Percentiles rank a stretch among this genome's conserved stretches.
Evolutionary conservation across 2,888 invertebrate genomes (phyloP).

Genomic region (Machimus rusticus): DNA sequence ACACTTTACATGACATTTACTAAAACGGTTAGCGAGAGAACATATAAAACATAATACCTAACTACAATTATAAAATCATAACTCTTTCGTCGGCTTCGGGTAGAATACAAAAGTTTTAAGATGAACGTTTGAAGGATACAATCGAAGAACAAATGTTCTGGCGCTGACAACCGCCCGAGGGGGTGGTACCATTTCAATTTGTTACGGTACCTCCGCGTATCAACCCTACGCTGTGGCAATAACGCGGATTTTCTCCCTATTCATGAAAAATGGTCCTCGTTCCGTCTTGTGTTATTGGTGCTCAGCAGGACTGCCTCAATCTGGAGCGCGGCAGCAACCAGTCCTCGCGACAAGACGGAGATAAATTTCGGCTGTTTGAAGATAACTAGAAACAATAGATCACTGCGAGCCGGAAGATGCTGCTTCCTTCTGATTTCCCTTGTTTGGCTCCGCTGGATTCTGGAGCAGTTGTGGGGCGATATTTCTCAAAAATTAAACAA

Average conservation of each 20-base stretch:
- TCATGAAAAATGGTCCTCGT: conserved; percentile 4
- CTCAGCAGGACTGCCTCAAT: background rate
- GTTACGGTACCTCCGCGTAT: background rate
- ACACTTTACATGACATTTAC: too few species aligned
- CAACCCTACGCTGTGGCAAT: background rate
- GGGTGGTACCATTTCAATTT: conserved; percentile 26
- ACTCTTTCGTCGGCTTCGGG: too few species aligned
- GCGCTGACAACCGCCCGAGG: background rate
- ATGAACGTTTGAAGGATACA: background rate
- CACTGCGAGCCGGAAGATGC: background rate
- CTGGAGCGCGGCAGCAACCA: background rate
- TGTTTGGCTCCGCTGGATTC: background rate
- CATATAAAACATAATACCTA: too few species aligned
- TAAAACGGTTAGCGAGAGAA: too few species aligned
- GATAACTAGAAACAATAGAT: conserved; percentile 29
- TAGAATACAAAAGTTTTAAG: too few species aligned
- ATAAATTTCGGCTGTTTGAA: conserved; percentile 14
- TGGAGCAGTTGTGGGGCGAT: background rate
- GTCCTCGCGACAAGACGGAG: background rate
- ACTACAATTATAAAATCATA: too few species aligned
- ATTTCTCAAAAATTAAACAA: background rate
- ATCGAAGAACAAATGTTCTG: background rate
- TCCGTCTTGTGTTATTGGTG: conserved; percentile 4
- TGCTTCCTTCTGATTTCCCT: background rate
- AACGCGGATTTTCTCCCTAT: background rate